Base-by-base conservation (phyloP, 2,797 vertebrate species). In the Platyrinchus mystaceus region DNA sequence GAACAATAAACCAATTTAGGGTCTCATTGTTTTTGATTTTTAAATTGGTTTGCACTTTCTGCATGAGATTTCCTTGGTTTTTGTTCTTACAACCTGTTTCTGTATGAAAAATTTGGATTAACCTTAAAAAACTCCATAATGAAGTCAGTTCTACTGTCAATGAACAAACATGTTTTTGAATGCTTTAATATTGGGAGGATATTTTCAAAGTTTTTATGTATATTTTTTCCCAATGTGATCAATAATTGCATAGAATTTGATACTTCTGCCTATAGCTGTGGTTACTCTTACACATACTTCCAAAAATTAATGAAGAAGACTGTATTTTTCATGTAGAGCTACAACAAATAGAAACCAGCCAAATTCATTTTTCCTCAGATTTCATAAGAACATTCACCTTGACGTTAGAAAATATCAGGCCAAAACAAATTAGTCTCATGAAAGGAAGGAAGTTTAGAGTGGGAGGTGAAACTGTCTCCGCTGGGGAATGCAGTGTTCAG, bases 401-500 rank as follows among this genome's bases (percentile, higher is more conserved):
- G 59, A 82, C 0, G 0, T 1, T 82, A 63, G 64, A 77, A 94
- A 90, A 84, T 68, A 73, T 32, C 47, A 49, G 67, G 32, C 81
- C 67, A 93, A 89, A 92, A 69, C 22, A 63, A 76, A 69, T 78
- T 32, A 49, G 32, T 49, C n/a, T 87, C 44, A 87, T 0, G 10
- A 90, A 63, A 71, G 74, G 59, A 78, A 93, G 87, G 23, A 82
- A 90, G 41, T 79, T 85, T 44, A 66, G 87, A 84, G 75, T 84
- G 50, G 81, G 84, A 93, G 41, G 50, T 49, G 34, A 76, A 94
- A 66, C 30, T 59, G 23, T 56, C 63, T 92, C 59, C 28, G 11
- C 46, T 79, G 36, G n/a, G 73, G 23, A 94, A 85, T 59, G 37
- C 34, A 17, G 36, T 59, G 67, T 43, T 95, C 80, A 47, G 27